Base-by-base conservation (phyloP, 2,888 invertebrate species). In the Tiliacea citrago region DNA sequence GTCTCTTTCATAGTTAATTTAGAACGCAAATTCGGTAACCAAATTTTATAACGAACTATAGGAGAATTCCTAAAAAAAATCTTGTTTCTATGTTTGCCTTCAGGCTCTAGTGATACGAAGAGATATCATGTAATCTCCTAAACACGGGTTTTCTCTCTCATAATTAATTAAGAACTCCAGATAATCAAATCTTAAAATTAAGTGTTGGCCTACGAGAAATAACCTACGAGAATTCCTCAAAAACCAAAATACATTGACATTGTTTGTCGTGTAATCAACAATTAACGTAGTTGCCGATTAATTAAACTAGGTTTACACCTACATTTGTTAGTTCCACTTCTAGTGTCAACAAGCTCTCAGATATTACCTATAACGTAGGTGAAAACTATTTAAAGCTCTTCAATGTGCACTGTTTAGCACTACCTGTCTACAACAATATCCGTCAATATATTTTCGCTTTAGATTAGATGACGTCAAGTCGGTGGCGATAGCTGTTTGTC, bases 401-500 rank as follows among this genome's bases (percentile, higher is more conserved):
- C 49, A 70, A 79, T 72, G 16, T 72, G 29, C 49, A 72, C 51
- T 73, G 63, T 68, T 67, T 60, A 51, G 21, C 66, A 39, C 55
- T 72, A 51, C 51, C 75, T 66, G 57, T 65, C 47, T 42, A 61
- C 73, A 58, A 21, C 61, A 74, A 76, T 66, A 79, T 71, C 85
- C 80, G 79, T 73, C 68, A 61, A 74, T 75, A 18, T 57, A 71
- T 81, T 80, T 79, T 83, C 82, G 79, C 73, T 82, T 79, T 81
- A 79, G 80, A 83, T 85, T 78, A 84, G 60, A 81, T 89, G 83
- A 87, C 84, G 88, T 87, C 81, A 88, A 85, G 83, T 78, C 81
- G 82, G 53, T 71, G 77, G 88, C 88, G 88, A 91, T 90, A 89
- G 88, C 87, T 93, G 92, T 94, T 93, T 94, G 92, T 91, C 90